Evolutionary conservation across 2,797 vertebrate species (phyloP).

Genomic region (Lerista edwardsae): DNA sequence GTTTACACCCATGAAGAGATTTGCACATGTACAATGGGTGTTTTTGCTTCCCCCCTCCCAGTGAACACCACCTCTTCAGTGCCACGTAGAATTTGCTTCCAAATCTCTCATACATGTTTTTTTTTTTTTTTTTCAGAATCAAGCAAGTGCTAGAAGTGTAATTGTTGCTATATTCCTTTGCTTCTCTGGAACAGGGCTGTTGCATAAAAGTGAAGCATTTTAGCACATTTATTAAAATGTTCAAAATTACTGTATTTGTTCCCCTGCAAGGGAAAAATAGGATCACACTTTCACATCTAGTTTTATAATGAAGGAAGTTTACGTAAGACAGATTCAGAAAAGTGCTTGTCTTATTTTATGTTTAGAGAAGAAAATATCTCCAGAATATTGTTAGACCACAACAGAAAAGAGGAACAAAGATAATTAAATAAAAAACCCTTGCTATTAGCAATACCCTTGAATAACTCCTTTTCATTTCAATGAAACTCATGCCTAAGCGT

Average conservation of each 20-base stretch:
- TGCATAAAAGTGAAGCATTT: background rate
- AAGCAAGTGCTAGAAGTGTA: background rate
- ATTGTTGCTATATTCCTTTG: background rate
- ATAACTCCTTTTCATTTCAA: background rate
- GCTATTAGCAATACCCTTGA: background rate
- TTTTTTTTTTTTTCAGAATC: background rate
- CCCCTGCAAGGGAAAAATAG: background rate
- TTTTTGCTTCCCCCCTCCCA: background rate
- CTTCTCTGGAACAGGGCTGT: background rate
- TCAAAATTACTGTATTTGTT: background rate
- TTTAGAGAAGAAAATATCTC: slow-evolving; percentile 36
- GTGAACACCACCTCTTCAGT: background rate
- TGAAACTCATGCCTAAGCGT: background rate
- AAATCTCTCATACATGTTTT: background rate
- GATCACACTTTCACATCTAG: background rate
- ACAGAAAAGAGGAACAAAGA: background rate
- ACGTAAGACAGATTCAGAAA: slow-evolving; percentile 2
- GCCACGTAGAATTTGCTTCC: background rate
- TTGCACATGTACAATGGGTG: too few relatives aligned
- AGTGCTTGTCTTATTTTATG: slow-evolving; percentile 10
- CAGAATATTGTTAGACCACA: slow-evolving; percentile 22
- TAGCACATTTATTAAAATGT: background rate
- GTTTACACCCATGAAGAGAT: background rate
- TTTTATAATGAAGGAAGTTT: slow-evolving; percentile 8
- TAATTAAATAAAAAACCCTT: background rate